Evolutionary conservation across 1,140 invertebrate genomes (phyloP), one percentile per base, ranked within the genome.

Genomic region (Lanistes nyassanus): DNA sequence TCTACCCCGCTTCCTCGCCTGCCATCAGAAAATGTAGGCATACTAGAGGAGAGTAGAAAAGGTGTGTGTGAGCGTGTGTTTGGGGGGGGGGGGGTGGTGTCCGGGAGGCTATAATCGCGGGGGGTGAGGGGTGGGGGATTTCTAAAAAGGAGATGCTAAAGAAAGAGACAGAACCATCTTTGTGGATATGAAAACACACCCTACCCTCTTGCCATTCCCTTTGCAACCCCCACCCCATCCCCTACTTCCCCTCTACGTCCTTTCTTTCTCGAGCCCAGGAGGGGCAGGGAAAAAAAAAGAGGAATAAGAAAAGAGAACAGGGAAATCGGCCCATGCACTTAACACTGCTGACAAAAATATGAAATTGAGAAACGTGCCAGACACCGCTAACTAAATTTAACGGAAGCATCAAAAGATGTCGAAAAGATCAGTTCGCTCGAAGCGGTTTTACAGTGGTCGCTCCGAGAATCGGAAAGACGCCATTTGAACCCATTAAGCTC

Each of bases 391-490:
- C 68, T 70, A 51, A 70, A 70, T 70, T 70, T 70, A 70, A 70
- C 68, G 68, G 68, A 70, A 70, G 68, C 68, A 70, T 70, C 68
- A 70, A 70, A 70, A 70, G 68, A 70, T 70, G 68, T 70, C 68
- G 68, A 70, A 70, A 56, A 70, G 68, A 70, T 70, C 68, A 70
- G 68, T 34, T 70, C 36, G 68, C 68, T 70, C 26, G 51, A 58
- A 70, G 68, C 68, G 68, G 56, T 70, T 70, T 56, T 70, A 51
- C 68, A 70, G 68, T 70, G 51, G 51, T 55, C 51, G 68, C 68
- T 70, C 36, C 56, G 51, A 56, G 51, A 37, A 34, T 56, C 11
- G 51, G 53, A 55, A 29, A 42, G 68, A 11, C 53, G 68, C 68
- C 68, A 70, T 70, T 70, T 58, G 55, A 34, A 53, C 53, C 68